phyloP scores from a whole-genome alignment of 2,888 invertebrate species.

The Andrena minutula region DNA sequence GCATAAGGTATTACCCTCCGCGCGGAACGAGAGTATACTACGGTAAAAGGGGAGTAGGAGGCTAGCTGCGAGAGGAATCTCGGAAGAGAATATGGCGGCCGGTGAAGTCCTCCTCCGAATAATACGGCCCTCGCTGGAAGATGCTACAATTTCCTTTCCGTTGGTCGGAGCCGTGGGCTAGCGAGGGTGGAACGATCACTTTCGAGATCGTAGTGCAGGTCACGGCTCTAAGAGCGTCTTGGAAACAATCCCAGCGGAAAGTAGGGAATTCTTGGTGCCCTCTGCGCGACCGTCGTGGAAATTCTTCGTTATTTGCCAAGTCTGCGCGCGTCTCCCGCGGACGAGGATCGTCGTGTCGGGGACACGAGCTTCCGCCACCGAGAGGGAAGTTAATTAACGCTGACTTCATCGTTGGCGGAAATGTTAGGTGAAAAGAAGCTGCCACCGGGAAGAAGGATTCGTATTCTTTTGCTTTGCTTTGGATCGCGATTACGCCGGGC shows the following conservation, averaged over 20 bases:
- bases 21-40: constrained; percentile 22
- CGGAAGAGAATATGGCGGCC: constrained; percentile 39
- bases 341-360: constrained; percentile 15
- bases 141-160: constrained; percentile 38
- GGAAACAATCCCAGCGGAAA: constrained; percentile 13
- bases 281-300: neutral
- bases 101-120: constrained; percentile 50
- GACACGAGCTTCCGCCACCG: neutral
- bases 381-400: constrained; percentile 49
- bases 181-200: constrained; percentile 20
- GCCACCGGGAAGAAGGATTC: neutral
- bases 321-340: constrained; percentile 13
- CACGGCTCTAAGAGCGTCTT: neutral
- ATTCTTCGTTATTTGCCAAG: constrained; percentile 11
- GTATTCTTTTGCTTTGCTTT: neutral
- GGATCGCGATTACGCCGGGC: neutral
- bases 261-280: neutral
- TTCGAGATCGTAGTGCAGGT: constrained; percentile 16
- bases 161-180: too few relatives aligned
- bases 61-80: constrained; percentile 28
- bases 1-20: constrained; percentile 56
- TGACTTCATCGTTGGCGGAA: constrained; percentile 5
- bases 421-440: neutral
- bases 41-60: constrained; percentile 4
- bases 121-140: constrained; percentile 51